A percentile compares a stretch with the other conserved stretches of the same genome.
Conservation (phyloP, 2,113 vertebrate genomes). For the Phyllostomus hastatus region DNA sequence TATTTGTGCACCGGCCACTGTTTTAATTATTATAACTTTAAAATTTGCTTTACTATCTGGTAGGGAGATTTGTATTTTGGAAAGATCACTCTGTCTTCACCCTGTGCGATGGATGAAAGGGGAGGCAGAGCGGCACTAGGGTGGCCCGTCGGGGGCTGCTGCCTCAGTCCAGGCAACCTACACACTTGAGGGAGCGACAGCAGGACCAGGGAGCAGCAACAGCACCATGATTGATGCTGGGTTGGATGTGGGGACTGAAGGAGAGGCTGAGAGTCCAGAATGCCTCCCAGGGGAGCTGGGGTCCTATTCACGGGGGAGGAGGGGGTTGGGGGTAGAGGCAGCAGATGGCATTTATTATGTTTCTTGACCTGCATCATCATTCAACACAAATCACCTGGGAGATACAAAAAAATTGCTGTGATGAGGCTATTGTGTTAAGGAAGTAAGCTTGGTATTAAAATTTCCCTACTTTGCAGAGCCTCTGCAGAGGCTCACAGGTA, state of each 20-base stretch:
- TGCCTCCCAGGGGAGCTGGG: not conserved
- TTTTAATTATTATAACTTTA: constrained; percentile 18
- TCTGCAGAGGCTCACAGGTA: not conserved
- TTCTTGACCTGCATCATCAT: not conserved
- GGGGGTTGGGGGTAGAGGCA: not conserved
- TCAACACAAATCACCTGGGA: not conserved
- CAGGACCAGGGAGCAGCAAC: too few relatives aligned
- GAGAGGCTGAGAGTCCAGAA: not conserved
- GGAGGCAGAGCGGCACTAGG: not conserved
- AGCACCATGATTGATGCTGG: not conserved
- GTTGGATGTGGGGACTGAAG: rapidly evolving
- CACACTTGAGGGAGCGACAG: not conserved
- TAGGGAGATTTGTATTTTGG: not conserved
- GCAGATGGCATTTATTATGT: not conserved
- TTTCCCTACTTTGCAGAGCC: not conserved
- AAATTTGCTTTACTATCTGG: not conserved
- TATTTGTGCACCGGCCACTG: not conserved
- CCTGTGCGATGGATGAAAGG: not conserved
- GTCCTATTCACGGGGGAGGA: not conserved
- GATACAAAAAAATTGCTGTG: not conserved
- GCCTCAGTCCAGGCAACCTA: not conserved
- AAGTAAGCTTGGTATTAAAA: not conserved
- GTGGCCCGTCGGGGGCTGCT: not conserved
- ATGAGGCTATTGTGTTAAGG: not conserved
- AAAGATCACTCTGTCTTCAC: not conserved